These are phyloP conservation scores for Manis crassicaudata DNA, from an alignment of 2,797 vertebrate genomes.

Conservation along the genomic window DNA sequence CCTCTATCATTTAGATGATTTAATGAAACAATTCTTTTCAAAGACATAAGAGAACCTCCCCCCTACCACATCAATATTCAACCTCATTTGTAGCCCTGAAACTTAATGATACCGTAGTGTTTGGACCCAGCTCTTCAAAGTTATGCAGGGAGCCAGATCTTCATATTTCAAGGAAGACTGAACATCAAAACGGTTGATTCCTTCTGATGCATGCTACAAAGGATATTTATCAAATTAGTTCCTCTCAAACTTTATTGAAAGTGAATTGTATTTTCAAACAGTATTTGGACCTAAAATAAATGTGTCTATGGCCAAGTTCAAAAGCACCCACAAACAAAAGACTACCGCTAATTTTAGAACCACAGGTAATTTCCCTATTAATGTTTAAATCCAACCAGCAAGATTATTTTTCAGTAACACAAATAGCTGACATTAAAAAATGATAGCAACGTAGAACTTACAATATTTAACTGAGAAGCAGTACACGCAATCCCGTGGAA, in stretches of 20 bases:
- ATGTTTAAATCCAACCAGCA: slow-evolving; percentile 27
- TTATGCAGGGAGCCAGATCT: slow-evolving; percentile 95
- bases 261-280: background rate
- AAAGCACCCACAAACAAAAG: background rate
- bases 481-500: slow-evolving; percentile 94
- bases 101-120: slow-evolving; percentile 91
- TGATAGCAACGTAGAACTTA: slow-evolving; percentile 85
- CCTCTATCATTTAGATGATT: background rate
- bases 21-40: background rate
- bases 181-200: slow-evolving; percentile 95
- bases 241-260: background rate
- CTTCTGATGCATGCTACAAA: slow-evolving; percentile 95
- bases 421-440: slow-evolving; percentile 12
- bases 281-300: background rate
- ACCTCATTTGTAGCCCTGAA: background rate
- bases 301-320: background rate
- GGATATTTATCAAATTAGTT: slow-evolving; percentile 40
- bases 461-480: slow-evolving; percentile 94
- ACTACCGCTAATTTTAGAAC: background rate
- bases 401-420: slow-evolving; percentile 14
- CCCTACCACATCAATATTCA: background rate
- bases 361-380: background rate
- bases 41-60: background rate
- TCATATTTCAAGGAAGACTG: slow-evolving; percentile 94
- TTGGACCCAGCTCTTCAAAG: slow-evolving; percentile 98